These are phyloP conservation scores for Gasteruption jaculator DNA, from an alignment of 2,888 invertebrate genomes.

Conservation along the genomic window DNA sequence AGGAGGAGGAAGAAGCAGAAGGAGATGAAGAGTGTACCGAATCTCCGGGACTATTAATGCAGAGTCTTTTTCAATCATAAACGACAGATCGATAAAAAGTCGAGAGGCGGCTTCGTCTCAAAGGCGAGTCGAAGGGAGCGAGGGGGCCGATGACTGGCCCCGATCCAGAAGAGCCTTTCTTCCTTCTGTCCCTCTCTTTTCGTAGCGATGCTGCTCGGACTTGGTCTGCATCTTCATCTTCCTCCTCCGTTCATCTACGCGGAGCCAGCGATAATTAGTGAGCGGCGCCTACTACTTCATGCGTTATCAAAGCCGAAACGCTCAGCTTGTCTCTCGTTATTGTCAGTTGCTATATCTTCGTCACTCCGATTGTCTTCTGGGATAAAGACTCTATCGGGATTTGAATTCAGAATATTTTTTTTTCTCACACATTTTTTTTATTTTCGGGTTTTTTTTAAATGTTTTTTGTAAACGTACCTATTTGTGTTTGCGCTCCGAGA, in stretches of 20 bases:
- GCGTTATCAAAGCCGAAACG: too few species aligned
- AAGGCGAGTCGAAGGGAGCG: too few species aligned
- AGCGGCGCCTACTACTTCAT: too few species aligned
- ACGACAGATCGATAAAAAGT: slow-evolving; percentile 49
- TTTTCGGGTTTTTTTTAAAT: too few species aligned
- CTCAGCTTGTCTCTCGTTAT: slow-evolving; percentile 14
- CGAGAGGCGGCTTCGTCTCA: slow-evolving; percentile 44
- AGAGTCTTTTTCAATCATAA: slow-evolving; percentile 49
- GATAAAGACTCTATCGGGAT: too few species aligned
- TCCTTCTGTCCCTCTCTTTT: slow-evolving; percentile 9
- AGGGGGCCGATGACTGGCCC: slow-evolving; percentile 42
- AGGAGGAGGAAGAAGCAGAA: slow-evolving; percentile 15
- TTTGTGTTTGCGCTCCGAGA: too few species aligned
- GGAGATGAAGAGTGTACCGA: slow-evolving; percentile 27
- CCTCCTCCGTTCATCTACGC: slow-evolving; percentile 25
- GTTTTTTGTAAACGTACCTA: too few species aligned
- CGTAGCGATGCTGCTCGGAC: not conserved
- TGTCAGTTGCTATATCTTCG: slow-evolving; percentile 10
- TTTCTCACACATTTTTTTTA: too few species aligned
- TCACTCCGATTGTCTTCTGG: too few species aligned
- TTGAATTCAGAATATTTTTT: too few species aligned
- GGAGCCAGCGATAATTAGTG: slow-evolving; percentile 40
- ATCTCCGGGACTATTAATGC: slow-evolving; percentile 40
- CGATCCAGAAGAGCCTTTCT: slow-evolving; percentile 18
- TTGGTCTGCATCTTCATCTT: slow-evolving; percentile 20